Evolutionary conservation across 2,888 invertebrate genomes (phyloP), one percentile per base, ranked within the genome.

Genomic region (Meganola albula): DNA sequence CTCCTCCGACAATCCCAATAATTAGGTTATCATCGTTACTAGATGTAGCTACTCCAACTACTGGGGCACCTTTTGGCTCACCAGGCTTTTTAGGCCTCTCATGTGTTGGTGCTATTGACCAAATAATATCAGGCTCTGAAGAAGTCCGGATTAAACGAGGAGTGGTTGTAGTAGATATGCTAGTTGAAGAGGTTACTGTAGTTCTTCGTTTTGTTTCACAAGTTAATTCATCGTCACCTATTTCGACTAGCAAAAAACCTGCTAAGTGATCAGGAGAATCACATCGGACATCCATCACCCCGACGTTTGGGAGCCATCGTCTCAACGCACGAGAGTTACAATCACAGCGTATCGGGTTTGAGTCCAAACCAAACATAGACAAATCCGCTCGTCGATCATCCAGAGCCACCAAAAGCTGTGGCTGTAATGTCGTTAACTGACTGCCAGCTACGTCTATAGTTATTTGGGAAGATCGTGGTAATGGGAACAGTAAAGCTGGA

Each of bases 1-100:
- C 96, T 1, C 96, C 96, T 0, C 96, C 96, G 0, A 96, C 96
- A 48, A 97, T 96, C n/a, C 95, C 95, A 38, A 97, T 96, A 30
- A 97, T 96, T n/a, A 97, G 84, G 3, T 95, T 96, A 53, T 96
- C 96, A 56, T 97, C 96, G 57, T 95, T 96, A 33, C 90, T 92
- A 7, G 93, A 88, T 0, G 91, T 79, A 5, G 88, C 86, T 37
- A 87, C 86, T 2, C 88, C 88, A 2, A 86, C 69, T 2, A 87
- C 84, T 13, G 83, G 87, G 8, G 88, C 88, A 24, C 87, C 88
- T 71, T 90, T 91, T 31, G 89, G 87, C 26, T 87, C 89, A 11
- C 85, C 88, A 3, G 89, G 66, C 54, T 87, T 82, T 53, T 87
- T 74, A 12, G 89, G 82, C 36, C 91, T 87, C 20, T 88, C 79